Percentiles rank a stretch among this genome's conserved stretches.
These are phyloP conservation scores for Carterocephalus palaemon DNA, from an alignment of 2,888 invertebrate genomes.

Conservation along the genomic window DNA sequence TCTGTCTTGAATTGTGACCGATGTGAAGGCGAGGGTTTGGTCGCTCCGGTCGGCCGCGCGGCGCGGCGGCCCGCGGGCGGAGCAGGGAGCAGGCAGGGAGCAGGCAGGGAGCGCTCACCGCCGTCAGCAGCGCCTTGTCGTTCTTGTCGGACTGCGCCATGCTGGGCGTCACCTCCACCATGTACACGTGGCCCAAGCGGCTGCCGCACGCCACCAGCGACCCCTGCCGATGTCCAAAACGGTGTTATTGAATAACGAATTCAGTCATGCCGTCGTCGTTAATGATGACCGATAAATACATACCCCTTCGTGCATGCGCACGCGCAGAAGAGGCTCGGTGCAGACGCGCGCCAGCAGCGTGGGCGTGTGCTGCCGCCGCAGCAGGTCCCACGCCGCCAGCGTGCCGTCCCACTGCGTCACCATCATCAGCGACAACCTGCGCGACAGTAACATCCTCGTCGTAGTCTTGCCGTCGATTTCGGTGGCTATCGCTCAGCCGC, in stretches of 20 bases:
- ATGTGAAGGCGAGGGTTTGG: not conserved
- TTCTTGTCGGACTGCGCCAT: slow-evolving; percentile 82
- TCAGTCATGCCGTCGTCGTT: not conserved
- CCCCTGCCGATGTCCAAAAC: slow-evolving; percentile 56
- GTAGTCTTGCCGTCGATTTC: too few species aligned
- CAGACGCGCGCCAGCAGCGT: slow-evolving; percentile 79
- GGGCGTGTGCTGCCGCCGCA: slow-evolving; percentile 89
- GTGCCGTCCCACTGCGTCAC: slow-evolving; percentile 88
- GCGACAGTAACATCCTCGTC: not conserved
- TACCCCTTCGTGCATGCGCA: slow-evolving; percentile 59
- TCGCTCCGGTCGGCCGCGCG: not conserved
- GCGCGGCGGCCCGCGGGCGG: too few species aligned
- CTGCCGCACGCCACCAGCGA: slow-evolving; percentile 85
- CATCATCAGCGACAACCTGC: slow-evolving; percentile 88
- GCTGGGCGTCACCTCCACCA: slow-evolving; percentile 86
- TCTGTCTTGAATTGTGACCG: not conserved
- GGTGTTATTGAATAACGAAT: not conserved
- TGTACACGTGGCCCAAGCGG: slow-evolving; percentile 83
- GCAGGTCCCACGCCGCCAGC: slow-evolving; percentile 91
- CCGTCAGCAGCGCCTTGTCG: slow-evolving; percentile 84
- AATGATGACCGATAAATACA: slow-evolving; percentile 9
- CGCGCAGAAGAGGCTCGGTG: slow-evolving; percentile 70
- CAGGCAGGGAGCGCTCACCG: too few species aligned
- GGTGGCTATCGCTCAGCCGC: too few species aligned
- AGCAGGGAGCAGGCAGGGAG: too few species aligned